A percentile compares a stretch with the other conserved stretches of the same genome.
phyloP scores from a whole-genome alignment of 2,888 invertebrate species.

The Pyralis farinalis region DNA sequence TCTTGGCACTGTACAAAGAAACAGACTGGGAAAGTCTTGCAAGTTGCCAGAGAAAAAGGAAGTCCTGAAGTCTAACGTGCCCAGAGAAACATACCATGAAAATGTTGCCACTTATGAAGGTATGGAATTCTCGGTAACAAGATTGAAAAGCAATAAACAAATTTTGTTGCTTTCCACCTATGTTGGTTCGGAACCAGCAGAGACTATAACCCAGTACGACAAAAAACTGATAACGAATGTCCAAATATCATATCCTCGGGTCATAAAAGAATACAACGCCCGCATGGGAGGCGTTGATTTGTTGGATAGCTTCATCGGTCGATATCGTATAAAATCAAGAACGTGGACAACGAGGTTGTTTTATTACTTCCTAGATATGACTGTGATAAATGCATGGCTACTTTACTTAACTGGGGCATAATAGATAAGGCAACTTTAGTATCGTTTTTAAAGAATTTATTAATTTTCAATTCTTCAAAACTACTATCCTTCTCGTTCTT shows the following conservation, averaged over 20 bases:
- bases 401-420: too few species aligned
- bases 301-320: slow-evolving; percentile 33
- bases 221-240: slow-evolving; percentile 32
- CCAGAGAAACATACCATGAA: slow-evolving; percentile 33
- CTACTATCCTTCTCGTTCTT: too few species aligned
- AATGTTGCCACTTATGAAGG: slow-evolving; percentile 25
- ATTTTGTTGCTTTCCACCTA: slow-evolving; percentile 34
- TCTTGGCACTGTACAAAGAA: too few species aligned
- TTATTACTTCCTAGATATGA: slow-evolving; percentile 34
- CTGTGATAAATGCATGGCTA: slow-evolving; percentile 38
- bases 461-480: too few species aligned
- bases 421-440: too few species aligned
- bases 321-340: slow-evolving; percentile 32
- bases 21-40: too few species aligned
- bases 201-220: slow-evolving; percentile 28
- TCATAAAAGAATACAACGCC: slow-evolving; percentile 21
- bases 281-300: slow-evolving; percentile 22
- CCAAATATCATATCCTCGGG: slow-evolving; percentile 31
- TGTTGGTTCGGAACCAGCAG: slow-evolving; percentile 36
- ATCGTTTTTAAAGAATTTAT: too few species aligned
- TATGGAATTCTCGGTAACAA: slow-evolving; percentile 25
- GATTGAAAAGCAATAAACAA: slow-evolving; percentile 37
- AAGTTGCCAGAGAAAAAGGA: slow-evolving; percentile 32
- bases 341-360: slow-evolving; percentile 32
- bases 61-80: slow-evolving; percentile 30